A percentile compares a stretch with the other conserved stretches of the same genome.
These are phyloP conservation scores for Equus quagga DNA, from an alignment of 2,113 vertebrate species.

Conservation along the genomic window DNA sequence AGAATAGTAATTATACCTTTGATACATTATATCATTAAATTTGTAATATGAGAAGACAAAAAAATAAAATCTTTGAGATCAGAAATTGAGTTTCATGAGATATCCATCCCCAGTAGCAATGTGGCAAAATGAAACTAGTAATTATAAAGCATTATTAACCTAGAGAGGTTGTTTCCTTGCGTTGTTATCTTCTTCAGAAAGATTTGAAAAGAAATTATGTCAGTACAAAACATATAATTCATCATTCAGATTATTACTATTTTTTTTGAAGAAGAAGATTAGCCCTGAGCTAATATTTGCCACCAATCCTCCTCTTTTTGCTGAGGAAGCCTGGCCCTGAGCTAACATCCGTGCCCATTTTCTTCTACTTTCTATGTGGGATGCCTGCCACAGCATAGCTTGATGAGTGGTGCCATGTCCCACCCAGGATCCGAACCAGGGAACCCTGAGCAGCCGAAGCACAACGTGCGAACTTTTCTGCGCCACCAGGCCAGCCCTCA, in stretches of 20 bases:
- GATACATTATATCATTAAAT: neutral
- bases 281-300: too few relatives aligned
- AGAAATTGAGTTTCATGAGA: neutral
- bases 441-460: too few relatives aligned
- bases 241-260: neutral
- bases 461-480: too few relatives aligned
- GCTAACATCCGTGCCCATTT: too few relatives aligned
- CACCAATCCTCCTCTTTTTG: too few relatives aligned
- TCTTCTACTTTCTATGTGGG: too few relatives aligned
- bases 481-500: neutral
- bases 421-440: too few relatives aligned
- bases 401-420: too few relatives aligned
- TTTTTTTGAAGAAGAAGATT: too few relatives aligned
- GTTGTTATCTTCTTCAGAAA: neutral
- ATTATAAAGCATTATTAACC: neutral
- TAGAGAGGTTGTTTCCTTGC: neutral
- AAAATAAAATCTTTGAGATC: neutral
- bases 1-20: neutral
- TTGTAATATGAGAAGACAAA: neutral
- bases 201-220: neutral
- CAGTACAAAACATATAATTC: neutral
- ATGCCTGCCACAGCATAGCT: too few relatives aligned
- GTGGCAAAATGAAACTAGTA: neutral
- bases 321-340: too few relatives aligned
- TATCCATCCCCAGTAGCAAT: neutral